Evolutionary conservation across 2,888 invertebrate species (phyloP).

Genomic region (Chirona hameri): DNA sequence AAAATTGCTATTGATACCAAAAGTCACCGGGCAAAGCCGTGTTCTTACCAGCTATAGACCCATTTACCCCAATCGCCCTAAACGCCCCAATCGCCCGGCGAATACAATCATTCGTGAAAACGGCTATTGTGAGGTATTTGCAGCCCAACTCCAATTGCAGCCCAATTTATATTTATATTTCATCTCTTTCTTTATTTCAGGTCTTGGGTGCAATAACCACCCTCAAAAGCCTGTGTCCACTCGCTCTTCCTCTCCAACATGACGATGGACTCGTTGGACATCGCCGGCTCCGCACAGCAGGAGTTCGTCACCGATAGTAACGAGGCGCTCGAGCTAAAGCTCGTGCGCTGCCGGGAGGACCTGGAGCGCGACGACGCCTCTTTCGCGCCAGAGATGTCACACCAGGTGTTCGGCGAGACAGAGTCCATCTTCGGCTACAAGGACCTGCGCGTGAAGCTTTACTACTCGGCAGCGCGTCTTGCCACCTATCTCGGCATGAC

Average conservation of each 20-base stretch:
- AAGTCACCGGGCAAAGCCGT: too few relatives aligned
- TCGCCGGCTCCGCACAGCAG: not conserved
- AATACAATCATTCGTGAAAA: too few relatives aligned
- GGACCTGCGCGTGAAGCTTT: slow-evolving; percentile 70
- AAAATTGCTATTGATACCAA: too few relatives aligned
- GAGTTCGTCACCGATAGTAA: slow-evolving; percentile 51
- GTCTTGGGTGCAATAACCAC: not conserved
- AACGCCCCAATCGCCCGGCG: too few relatives aligned
- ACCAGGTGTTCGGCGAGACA: slow-evolving; percentile 62
- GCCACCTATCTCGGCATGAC: slow-evolving; percentile 74
- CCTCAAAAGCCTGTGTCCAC: not conserved
- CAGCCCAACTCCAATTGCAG: too few relatives aligned
- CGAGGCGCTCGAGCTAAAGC: slow-evolving; percentile 56
- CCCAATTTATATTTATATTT: too few relatives aligned
- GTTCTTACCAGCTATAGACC: too few relatives aligned
- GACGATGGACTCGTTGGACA: slow-evolving; percentile 27
- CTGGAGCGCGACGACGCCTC: slow-evolving; percentile 60
- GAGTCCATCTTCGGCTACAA: slow-evolving; percentile 94
- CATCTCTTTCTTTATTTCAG: not conserved
- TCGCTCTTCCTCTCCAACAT: not conserved
- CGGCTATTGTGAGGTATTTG: too few relatives aligned
- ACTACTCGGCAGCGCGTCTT: slow-evolving; percentile 75
- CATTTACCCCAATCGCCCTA: too few relatives aligned
- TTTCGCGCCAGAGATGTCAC: slow-evolving; percentile 82
- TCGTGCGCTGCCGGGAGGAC: slow-evolving; percentile 62